Conservation (phyloP, 2,113 vertebrate genomes). For the Delphinapterus leucas region DNA sequence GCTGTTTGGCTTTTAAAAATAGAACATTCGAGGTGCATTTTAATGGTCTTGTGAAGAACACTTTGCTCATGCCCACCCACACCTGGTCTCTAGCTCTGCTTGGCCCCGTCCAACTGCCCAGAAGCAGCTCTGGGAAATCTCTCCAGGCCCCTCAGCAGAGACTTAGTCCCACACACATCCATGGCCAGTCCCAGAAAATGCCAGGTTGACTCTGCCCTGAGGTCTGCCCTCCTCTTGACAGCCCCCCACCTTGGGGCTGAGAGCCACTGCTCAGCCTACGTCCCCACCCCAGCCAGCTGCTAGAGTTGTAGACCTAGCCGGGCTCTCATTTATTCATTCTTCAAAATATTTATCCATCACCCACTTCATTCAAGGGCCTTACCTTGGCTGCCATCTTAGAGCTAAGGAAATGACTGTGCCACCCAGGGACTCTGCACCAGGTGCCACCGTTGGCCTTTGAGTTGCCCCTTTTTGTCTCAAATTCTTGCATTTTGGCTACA, state of each 20-base stretch:
- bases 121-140: not conserved
- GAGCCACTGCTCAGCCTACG: not conserved
- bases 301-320: not conserved
- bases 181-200: not conserved
- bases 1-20: constrained; percentile 54
- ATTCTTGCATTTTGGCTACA: not conserved
- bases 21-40: constrained; percentile 62
- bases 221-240: not conserved
- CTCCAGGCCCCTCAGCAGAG: not conserved
- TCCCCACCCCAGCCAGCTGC: not conserved
- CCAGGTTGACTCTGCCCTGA: not conserved
- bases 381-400: not conserved
- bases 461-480: not conserved
- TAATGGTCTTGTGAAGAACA: constrained; percentile 63
- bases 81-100: constrained; percentile 57
- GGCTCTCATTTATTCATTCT: not conserved
- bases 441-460: not conserved
- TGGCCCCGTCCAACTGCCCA: constrained; percentile 28
- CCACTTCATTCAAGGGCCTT: not conserved
- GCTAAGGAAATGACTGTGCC: not conserved
- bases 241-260: rapidly evolving
- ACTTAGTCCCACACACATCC: not conserved
- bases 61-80: constrained; percentile 37
- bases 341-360: not conserved
- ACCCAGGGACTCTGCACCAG: not conserved